Percentiles rank a stretch among this genome's conserved stretches.
These are phyloP conservation scores for Sthenelais limicola DNA, from an alignment of 2,888 invertebrate species.

Conservation along the genomic window DNA sequence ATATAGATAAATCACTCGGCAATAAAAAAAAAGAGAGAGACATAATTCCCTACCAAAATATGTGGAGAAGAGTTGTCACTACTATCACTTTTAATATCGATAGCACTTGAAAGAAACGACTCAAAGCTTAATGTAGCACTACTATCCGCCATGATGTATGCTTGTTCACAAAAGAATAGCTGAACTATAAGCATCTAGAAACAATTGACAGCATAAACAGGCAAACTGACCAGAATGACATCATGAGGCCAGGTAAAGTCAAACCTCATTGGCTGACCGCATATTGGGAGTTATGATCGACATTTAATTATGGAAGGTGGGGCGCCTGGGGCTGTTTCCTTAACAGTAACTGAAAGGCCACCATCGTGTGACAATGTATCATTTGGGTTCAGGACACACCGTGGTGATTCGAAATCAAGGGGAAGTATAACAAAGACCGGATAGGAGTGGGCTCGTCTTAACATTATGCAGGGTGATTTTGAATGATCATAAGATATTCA, in stretches of 20 bases:
- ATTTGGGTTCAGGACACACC: neutral
- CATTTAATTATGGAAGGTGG: too few relatives aligned
- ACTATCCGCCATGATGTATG: neutral
- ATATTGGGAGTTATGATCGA: too few relatives aligned
- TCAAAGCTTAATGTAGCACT: neutral
- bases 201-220: neutral
- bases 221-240: neutral
- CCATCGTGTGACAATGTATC: neutral
- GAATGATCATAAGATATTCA: neutral
- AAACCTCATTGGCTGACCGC: too few relatives aligned
- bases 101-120: neutral
- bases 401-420: too few relatives aligned
- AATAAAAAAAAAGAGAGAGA: constrained; percentile 18
- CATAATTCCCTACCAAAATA: neutral
- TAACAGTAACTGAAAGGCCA: neutral
- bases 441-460: too few relatives aligned
- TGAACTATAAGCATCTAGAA: neutral
- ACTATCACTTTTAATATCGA: too few relatives aligned
- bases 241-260: neutral
- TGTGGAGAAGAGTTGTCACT: neutral
- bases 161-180: neutral
- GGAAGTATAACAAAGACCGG: too few relatives aligned
- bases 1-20: neutral
- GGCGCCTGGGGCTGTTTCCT: too few relatives aligned
- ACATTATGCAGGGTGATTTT: too few relatives aligned